Percentiles rank a stretch among this genome's conserved stretches.
Evolutionary conservation across 2,797 vertebrate species (phyloP).

Genomic region (Sparus aurata): DNA sequence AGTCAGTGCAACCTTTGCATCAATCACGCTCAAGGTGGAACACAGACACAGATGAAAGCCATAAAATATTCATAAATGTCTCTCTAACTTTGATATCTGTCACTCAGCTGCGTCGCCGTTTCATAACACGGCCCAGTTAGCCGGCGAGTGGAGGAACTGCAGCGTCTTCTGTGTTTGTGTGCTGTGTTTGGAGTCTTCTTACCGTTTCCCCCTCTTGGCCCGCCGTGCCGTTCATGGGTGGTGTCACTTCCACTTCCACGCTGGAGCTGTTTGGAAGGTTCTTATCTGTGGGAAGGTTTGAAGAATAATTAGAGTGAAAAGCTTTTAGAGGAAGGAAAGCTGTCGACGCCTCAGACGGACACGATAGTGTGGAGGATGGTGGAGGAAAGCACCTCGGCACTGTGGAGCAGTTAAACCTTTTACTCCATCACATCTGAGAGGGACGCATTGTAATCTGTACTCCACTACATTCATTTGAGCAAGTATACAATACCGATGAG

Average conservation of each 20-base stretch:
- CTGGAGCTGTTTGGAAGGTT: conserved; percentile 94
- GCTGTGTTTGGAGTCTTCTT: conserved; percentile 53
- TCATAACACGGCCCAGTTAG: background rate
- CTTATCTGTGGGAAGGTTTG: conserved; percentile 86
- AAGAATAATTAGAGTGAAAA: conserved; percentile 19
- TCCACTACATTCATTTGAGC: too few relatives aligned
- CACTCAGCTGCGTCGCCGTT: conserved; percentile 4
- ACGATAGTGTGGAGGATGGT: background rate
- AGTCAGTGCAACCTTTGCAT: conserved; percentile 68
- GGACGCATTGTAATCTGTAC: background rate
- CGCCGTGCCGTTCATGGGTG: conserved; percentile 93
- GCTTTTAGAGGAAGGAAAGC: conserved; percentile 2
- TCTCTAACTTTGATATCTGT: conserved; percentile 47
- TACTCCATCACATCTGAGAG: background rate
- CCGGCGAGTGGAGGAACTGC: background rate
- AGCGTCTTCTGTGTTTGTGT: background rate
- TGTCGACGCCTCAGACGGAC: conserved; percentile 4
- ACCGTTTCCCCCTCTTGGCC: conserved; percentile 90
- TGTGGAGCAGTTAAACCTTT: background rate
- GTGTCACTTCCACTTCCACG: conserved; percentile 95
- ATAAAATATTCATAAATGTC: conserved; percentile 71
- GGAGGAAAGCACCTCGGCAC: background rate
- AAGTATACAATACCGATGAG: too few relatives aligned
- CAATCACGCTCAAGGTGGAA: conserved; percentile 73
- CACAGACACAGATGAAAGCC: conserved; percentile 53